Percentiles rank a stretch among this genome's conserved stretches.
Conservation (phyloP, 2,888 invertebrate genomes). For the Pelosia muscerda region DNA sequence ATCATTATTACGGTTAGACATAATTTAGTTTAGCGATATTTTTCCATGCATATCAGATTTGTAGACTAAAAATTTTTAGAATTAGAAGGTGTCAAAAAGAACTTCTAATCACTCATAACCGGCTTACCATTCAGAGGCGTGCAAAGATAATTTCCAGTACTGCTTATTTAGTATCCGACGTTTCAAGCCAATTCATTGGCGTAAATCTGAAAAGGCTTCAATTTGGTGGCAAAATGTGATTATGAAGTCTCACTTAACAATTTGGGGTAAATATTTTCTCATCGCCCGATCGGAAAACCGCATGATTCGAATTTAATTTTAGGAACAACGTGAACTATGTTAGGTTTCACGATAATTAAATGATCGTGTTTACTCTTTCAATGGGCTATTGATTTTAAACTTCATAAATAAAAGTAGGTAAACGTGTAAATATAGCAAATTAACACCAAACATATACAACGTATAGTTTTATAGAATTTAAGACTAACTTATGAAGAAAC, state of each 20-base stretch:
- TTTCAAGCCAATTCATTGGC: constrained; percentile 49
- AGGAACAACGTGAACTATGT: constrained; percentile 41
- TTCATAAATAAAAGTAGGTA: neutral
- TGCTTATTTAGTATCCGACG: constrained; percentile 55
- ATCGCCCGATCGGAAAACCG: constrained; percentile 34
- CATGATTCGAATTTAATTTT: constrained; percentile 46
- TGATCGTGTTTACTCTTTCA: constrained; percentile 33
- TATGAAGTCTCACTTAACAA: constrained; percentile 50
- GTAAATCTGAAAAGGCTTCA: constrained; percentile 59
- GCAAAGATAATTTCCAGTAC: constrained; percentile 49
- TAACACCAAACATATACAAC: neutral
- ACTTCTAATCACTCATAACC: constrained; percentile 16
- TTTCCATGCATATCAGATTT: too few relatives aligned
- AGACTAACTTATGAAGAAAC: neutral
- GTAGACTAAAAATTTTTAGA: neutral
- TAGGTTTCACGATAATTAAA: constrained; percentile 43
- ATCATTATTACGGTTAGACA: too few relatives aligned
- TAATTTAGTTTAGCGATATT: too few relatives aligned
- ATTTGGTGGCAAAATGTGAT: constrained; percentile 60
- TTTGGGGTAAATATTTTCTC: constrained; percentile 49
- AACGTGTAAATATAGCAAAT: neutral
- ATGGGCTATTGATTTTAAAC: neutral
- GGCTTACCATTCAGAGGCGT: constrained; percentile 24
- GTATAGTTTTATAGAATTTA: neutral
- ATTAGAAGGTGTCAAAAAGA: constrained; percentile 15